Conservation (phyloP, 2,797 vertebrate species). For the Heteromormyrus szaboi region DNA sequence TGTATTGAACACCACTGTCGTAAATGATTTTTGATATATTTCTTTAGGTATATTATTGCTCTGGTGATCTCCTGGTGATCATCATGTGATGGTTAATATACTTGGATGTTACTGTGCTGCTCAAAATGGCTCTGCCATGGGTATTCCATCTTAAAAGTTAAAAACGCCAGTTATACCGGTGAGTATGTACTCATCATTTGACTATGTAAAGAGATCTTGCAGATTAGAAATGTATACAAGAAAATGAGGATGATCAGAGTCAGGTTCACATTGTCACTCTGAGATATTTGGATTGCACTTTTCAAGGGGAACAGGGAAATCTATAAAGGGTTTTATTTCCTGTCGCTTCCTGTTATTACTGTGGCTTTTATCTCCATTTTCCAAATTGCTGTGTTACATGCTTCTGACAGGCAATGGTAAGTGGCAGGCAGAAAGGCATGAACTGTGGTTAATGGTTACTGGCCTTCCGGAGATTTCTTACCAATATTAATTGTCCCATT, state of each 20-base stretch:
- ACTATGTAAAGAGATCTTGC: not conserved
- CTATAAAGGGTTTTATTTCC: slow-evolving; percentile 64
- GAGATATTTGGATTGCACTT: slow-evolving; percentile 48
- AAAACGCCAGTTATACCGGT: not conserved
- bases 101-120: not conserved
- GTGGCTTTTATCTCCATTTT: slow-evolving; percentile 59
- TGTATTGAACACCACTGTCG: not conserved
- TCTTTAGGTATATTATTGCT: not conserved
- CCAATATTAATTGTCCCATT: slow-evolving; percentile 58
- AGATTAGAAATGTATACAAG: slow-evolving; percentile 1
- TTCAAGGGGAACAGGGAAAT: slow-evolving; percentile 54
- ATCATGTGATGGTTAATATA: not conserved
- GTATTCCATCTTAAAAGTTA: not conserved
- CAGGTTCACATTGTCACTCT: slow-evolving; percentile 19
- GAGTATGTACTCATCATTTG: not conserved
- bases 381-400: slow-evolving; percentile 48
- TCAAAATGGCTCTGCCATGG: not conserved
- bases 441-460: slow-evolving; percentile 39
- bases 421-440: slow-evolving; percentile 37
- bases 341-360: slow-evolving; percentile 51
- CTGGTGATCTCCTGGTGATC: not conserved
- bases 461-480: slow-evolving; percentile 52
- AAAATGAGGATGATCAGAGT: slow-evolving; percentile 3
- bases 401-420: slow-evolving; percentile 42
- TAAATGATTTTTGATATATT: not conserved